Evolutionary conservation across 2,113 vertebrate genomes (phyloP).

Genomic region (Hippocampus barbouri): DNA sequence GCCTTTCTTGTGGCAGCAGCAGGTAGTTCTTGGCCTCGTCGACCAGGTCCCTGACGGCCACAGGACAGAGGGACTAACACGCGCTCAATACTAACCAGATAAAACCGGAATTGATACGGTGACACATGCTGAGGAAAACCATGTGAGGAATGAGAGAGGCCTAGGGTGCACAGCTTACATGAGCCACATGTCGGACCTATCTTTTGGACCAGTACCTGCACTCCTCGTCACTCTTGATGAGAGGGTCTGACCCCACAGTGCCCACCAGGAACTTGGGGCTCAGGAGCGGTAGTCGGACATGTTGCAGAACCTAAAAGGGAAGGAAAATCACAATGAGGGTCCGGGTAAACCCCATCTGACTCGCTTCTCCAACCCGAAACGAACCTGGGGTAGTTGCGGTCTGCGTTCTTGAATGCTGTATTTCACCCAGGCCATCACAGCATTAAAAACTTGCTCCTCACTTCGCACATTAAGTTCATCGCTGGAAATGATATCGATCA

Average conservation of each 20-base stretch:
- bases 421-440: slow-evolving; percentile 98
- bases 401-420: slow-evolving; percentile 97
- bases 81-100: too few relatives aligned
- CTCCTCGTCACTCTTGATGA: slow-evolving; percentile 98
- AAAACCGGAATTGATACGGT: not conserved
- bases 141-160: not conserved
- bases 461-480: slow-evolving; percentile 97
- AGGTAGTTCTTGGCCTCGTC: slow-evolving; percentile 99
- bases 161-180: not conserved
- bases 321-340: not conserved
- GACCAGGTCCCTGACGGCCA: slow-evolving; percentile 83
- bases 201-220: slow-evolving; percentile 79
- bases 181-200: not conserved
- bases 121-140: not conserved
- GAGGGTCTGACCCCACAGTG: slow-evolving; percentile 93
- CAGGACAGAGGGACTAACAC: not conserved
- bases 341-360: too few relatives aligned
- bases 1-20: slow-evolving; percentile 92
- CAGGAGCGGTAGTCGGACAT: slow-evolving; percentile 90
- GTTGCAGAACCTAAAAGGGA: slow-evolving; percentile 84
- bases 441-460: slow-evolving; percentile 97
- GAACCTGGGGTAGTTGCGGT: slow-evolving; percentile 92
- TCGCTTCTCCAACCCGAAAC: not conserved
- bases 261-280: slow-evolving; percentile 98
- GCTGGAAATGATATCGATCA: slow-evolving; percentile 98